A percentile compares a stretch with the other conserved stretches of the same genome.
Evolutionary conservation across 1,140 invertebrate genomes (phyloP).

Genomic region (Dinoponera quadriceps): DNA sequence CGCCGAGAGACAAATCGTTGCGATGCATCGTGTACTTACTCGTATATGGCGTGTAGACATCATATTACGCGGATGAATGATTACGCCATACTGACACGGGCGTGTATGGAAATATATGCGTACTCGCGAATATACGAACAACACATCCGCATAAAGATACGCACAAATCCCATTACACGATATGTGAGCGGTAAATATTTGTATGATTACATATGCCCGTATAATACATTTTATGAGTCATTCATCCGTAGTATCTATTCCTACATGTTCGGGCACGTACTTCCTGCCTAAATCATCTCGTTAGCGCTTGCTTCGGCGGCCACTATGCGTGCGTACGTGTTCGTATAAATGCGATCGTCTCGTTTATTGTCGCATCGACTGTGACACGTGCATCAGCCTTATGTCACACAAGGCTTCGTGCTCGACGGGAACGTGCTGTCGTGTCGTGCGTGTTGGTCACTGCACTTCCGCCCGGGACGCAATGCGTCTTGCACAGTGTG

Average conservation of each 20-base stretch:
- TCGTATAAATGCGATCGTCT: conserved; percentile 40
- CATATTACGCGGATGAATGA: neutral
- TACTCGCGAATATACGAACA: neutral
- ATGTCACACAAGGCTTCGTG: conserved; percentile 57
- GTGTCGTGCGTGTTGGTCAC: conserved; percentile 49
- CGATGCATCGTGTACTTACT: neutral
- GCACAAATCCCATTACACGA: too few relatives aligned
- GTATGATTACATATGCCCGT: neutral
- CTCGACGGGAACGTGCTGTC: conserved; percentile 47
- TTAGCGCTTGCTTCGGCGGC: conserved; percentile 21
- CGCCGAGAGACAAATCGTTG: conserved; percentile 32
- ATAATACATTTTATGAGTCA: neutral
- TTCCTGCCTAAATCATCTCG: conserved; percentile 59
- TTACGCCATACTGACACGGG: neutral
- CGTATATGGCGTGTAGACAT: neutral
- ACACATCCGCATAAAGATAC: neutral
- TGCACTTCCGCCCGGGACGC: conserved; percentile 61
- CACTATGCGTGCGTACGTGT: conserved; percentile 37
- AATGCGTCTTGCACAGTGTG: conserved; percentile 26
- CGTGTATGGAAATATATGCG: neutral
- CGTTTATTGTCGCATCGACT: conserved; percentile 65
- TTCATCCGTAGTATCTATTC: conserved; percentile 37
- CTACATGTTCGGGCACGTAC: conserved; percentile 50
- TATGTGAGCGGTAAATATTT: neutral
- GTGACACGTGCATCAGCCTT: conserved; percentile 55